Evolutionary conservation across 2,888 invertebrate species (phyloP).

Genomic region (Lydus trimaculatus): DNA sequence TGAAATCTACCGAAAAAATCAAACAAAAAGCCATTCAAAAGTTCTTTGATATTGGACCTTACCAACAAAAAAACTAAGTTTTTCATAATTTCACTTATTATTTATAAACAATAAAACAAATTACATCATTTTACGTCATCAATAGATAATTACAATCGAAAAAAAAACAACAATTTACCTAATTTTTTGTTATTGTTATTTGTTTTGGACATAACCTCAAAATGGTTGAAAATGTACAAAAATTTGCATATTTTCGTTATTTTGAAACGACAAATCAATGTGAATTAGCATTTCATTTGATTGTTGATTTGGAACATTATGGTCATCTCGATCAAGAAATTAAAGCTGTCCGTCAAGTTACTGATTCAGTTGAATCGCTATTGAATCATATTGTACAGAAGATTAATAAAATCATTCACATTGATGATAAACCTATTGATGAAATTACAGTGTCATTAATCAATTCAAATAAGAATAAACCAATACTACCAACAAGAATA

Average conservation of each 20-base stretch:
- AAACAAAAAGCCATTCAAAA: not conserved
- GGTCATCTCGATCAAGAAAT: slow-evolving; percentile 31
- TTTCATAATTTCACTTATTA: not conserved
- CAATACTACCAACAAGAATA: slow-evolving; percentile 11
- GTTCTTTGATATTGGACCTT: not conserved
- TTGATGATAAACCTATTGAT: not conserved
- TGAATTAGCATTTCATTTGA: slow-evolving; percentile 32
- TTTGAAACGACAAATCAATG: slow-evolving; percentile 24
- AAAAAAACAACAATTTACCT: not conserved
- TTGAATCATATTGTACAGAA: slow-evolving; percentile 34
- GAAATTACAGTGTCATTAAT: slow-evolving; percentile 22
- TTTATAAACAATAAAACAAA: not conserved
- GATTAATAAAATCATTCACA: slow-evolving; percentile 26
- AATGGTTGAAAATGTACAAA: slow-evolving; percentile 10
- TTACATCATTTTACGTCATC: not conserved
- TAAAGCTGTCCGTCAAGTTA: slow-evolving; percentile 25
- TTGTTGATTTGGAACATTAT: slow-evolving; percentile 17
- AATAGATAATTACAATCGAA: not conserved
- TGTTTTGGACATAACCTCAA: slow-evolving; percentile 18
- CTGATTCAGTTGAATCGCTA: slow-evolving; percentile 33
- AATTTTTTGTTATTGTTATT: too few species aligned
- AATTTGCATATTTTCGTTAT: slow-evolving; percentile 33
- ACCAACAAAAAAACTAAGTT: slow-evolving; percentile 1
- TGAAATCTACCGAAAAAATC: not conserved
- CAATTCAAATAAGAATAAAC: slow-evolving; percentile 14